phyloP scores from a whole-genome alignment of 2,113 vertebrate genomes.

The Semnopithecus entellus region DNA sequence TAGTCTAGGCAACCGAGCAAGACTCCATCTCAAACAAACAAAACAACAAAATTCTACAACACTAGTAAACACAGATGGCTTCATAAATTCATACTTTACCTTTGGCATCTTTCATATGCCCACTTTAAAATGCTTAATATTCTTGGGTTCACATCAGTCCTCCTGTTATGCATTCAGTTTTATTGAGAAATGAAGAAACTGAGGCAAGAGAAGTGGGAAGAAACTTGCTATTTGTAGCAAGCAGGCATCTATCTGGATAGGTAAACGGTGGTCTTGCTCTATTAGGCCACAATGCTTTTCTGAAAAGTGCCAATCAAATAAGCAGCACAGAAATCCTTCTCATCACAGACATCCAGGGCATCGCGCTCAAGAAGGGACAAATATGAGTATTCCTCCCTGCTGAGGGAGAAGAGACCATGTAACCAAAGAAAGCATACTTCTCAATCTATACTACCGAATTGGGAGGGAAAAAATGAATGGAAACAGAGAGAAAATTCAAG shows the following conservation, averaged over 20 bases:
- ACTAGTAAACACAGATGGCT: neutral
- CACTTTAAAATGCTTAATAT: constrained; percentile 11
- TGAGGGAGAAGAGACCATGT: constrained; percentile 14
- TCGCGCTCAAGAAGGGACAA: constrained; percentile 20
- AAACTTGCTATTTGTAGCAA: constrained; percentile 53
- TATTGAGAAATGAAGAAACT: constrained; percentile 40
- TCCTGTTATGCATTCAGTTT: neutral
- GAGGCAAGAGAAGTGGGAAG: constrained; percentile 3
- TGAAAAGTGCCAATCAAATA: constrained; percentile 11
- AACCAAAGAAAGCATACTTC: constrained; percentile 30
- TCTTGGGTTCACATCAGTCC: neutral
- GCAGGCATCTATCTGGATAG: neutral
- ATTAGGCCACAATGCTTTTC: neutral
- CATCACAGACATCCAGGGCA: neutral
- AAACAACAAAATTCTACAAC: neutral
- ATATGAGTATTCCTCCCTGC: neutral
- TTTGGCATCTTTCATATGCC: neutral
- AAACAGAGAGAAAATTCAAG: neutral
- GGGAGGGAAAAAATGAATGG: neutral
- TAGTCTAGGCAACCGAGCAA: too few relatives aligned
- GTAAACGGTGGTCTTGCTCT: neutral
- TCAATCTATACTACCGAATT: neutral
- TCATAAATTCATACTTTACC: constrained; percentile 34
- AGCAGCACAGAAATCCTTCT: neutral
- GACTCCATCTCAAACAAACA: too few relatives aligned